Evolutionary conservation across 1,140 invertebrate species (phyloP).

Genomic region (Diploscapter pachys): DNA sequence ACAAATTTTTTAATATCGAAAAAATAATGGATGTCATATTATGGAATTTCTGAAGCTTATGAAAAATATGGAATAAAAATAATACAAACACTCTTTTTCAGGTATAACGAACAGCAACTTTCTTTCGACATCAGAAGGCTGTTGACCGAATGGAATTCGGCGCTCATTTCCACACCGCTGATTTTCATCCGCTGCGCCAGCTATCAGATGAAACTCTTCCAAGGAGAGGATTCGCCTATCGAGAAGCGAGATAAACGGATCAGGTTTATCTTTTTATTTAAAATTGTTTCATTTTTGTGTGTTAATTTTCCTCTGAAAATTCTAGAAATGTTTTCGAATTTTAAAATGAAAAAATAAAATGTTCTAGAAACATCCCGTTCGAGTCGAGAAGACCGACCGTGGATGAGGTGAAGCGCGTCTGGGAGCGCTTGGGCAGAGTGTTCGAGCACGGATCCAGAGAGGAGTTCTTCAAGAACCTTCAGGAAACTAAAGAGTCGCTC

Average conservation of each 20-base stretch:
- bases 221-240: background rate
- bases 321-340: too few relatives aligned
- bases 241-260: conserved; percentile 62
- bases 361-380: conserved; percentile 71
- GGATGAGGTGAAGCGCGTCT: conserved; percentile 75
- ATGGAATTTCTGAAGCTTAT: too few relatives aligned
- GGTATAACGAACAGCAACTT: conserved; percentile 26
- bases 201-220: conserved; percentile 59
- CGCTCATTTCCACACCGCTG: conserved; percentile 70
- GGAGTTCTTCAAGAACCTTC: too few relatives aligned
- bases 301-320: too few relatives aligned
- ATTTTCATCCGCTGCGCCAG: conserved; percentile 76
- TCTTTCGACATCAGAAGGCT: conserved; percentile 68
- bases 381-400: conserved; percentile 76
- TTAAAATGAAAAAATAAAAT: too few relatives aligned
- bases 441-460: conserved; percentile 69
- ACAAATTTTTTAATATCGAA: too few relatives aligned
- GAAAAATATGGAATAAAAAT: too few relatives aligned
- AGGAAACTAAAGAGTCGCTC: too few relatives aligned
- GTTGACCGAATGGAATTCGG: conserved; percentile 69
- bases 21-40: too few relatives aligned
- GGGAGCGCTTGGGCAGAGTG: conserved; percentile 70
- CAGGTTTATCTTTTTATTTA: too few relatives aligned
- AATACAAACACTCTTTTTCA: conserved; percentile 48
- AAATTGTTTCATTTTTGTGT: too few relatives aligned